Conservation (phyloP, 1,140 invertebrate genomes). For the Apocrypta bakeri region DNA sequence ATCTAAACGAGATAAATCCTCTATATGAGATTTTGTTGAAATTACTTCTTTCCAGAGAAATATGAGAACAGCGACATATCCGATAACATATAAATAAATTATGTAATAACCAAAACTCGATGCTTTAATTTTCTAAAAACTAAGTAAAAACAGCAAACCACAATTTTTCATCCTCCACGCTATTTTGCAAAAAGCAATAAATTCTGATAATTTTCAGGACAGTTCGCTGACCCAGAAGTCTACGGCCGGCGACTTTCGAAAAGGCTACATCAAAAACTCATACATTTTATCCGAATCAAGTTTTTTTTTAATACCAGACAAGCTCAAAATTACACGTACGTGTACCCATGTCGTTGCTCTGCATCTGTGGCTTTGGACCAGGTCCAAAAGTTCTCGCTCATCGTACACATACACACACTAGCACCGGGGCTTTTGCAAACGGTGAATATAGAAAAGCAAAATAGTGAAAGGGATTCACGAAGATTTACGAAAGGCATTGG, state of each 20-base stretch:
- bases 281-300: background rate
- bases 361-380: background rate
- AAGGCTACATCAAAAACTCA: background rate
- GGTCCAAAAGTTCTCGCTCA: background rate
- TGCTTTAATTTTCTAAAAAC: too few species aligned
- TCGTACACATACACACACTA: background rate
- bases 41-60: too few species aligned
- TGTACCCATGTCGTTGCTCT: background rate
- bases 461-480: background rate
- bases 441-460: background rate
- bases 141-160: too few species aligned
- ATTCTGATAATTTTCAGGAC: too few species aligned
- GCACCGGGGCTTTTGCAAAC: background rate
- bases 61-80: too few species aligned
- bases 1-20: too few species aligned
- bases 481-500: conserved; percentile 30
- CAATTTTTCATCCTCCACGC: too few species aligned
- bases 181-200: background rate
- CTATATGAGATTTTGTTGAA: too few species aligned
- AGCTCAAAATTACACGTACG: background rate
- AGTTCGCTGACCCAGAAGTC: too few species aligned
- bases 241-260: background rate
- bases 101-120: too few species aligned
- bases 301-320: background rate
- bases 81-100: too few species aligned